phyloP scores from a whole-genome alignment of 1,140 invertebrate genomes.

The Delia radicum region DNA sequence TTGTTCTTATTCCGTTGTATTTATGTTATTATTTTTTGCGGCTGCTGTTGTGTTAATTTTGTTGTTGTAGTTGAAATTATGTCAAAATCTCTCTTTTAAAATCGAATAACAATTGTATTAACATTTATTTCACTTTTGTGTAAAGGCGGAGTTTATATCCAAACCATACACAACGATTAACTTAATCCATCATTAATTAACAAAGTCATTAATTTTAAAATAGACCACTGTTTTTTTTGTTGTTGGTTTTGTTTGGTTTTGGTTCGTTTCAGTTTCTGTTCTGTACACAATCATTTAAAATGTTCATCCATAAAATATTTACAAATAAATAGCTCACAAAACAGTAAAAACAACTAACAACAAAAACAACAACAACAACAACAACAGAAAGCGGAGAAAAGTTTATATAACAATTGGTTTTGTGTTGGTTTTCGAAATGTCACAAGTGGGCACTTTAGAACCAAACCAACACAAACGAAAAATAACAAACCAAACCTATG shows the following conservation, averaged over 20 bases:
- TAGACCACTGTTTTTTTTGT: neutral
- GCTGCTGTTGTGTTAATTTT: too few relatives aligned
- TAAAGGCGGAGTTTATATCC: neutral
- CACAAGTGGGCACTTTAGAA: constrained; percentile 5
- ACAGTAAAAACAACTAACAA: neutral
- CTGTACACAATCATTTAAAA: neutral
- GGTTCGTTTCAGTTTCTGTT: neutral
- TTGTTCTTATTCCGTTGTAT: neutral
- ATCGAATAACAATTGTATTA: neutral
- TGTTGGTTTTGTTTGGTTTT: neutral
- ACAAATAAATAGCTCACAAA: neutral
- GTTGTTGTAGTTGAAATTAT: neutral
- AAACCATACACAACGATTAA: constrained; percentile 17
- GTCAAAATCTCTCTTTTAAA: neutral
- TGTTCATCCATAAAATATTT: neutral
- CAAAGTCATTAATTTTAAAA: constrained; percentile 35
- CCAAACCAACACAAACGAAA: neutral
- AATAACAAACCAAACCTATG: neutral
- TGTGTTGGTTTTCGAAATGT: neutral
- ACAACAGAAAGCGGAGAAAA: neutral
- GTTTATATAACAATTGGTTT: constrained; percentile 5
- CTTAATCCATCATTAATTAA: constrained; percentile 35
- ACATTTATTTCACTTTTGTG: neutral
- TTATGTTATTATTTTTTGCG: neutral
- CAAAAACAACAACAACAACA: neutral